Evolutionary conservation across 2,888 invertebrate species (phyloP), one percentile per base, ranked within the genome.

Genomic region (Xiphydria camelus): DNA sequence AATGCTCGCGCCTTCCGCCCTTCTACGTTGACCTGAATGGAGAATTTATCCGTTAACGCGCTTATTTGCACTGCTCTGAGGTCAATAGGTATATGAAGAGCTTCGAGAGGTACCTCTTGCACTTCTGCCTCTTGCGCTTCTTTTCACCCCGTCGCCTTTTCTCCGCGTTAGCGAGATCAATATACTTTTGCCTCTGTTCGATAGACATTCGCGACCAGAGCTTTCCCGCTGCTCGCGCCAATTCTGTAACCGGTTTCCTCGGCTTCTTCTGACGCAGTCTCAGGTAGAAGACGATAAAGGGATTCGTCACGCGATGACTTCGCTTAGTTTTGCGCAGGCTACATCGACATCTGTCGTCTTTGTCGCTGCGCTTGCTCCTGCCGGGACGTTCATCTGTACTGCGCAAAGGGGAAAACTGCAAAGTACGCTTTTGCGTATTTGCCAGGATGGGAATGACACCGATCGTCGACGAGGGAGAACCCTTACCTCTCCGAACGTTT

Each of bases 201-300:
- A 44, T 36, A 0, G 56, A 60, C 68, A 75, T 71, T 36, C 43
- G 51, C 0, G 61, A 34, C 74, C 74, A 75, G 7, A 64, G 46
- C 50, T 62, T 65, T 0, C 75, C 74, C 1, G 75, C 75, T 0
- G 64, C 47, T 4, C 64, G 50, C 1, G 75, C 74, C 9, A 73
- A 47, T 4, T 60, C 63, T 0, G 68, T 63, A 3, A 72, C 68
- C 3, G 26, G 61, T 4, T 62, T 55, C 2, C 58, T 59, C 0
- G 73, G 71, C 14, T 66, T 60, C 23, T 63, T 64, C 5, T 56
- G 60, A 2, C 65, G 60, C 29, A 74, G 44, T 20, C 62, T 51
- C 32, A 73, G 47, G 19, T 62, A 73, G 42, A 74, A 75, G 2
- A 70, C 60, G 15, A 74, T 53, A 34, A 72, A 75, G 0, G 74